Percentiles rank a stretch among this genome's conserved stretches.
These are phyloP conservation scores for Rhinatrema bivittatum DNA, from an alignment of 2,797 vertebrate genomes.

Conservation along the genomic window DNA sequence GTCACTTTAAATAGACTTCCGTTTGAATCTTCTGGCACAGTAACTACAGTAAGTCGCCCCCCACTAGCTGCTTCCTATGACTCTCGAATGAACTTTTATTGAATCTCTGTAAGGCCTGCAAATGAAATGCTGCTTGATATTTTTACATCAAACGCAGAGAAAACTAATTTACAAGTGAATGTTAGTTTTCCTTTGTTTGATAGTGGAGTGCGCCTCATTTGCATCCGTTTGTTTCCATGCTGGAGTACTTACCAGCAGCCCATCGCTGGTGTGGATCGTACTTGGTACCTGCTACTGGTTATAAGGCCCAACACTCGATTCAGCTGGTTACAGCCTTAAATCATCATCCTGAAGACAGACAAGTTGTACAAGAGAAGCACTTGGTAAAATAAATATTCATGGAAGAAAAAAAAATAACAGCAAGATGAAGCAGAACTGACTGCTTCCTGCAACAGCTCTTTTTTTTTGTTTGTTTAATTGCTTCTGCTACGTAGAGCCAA, in stretches of 20 bases:
- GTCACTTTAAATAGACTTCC: too few species aligned
- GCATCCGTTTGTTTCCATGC: conserved; percentile 66
- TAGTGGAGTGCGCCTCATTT: conserved; percentile 64
- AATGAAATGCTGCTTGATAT: too few species aligned
- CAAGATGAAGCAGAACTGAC: background rate
- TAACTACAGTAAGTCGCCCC: too few species aligned
- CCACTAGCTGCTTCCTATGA: too few species aligned
- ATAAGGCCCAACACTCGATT: conserved; percentile 11
- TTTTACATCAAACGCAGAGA: conserved; percentile 68
- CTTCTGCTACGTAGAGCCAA: too few species aligned
- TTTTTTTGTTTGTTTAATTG: too few species aligned
- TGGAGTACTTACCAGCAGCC: conserved; percentile 55
- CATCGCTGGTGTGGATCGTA: conserved; percentile 61
- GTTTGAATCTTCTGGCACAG: too few species aligned
- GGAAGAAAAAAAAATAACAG: conserved; percentile 10
- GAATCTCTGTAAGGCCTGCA: too few species aligned
- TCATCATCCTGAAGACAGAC: conserved; percentile 10
- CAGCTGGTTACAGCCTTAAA: conserved; percentile 2
- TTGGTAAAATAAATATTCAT: too few species aligned
- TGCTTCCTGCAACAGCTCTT: too few species aligned
- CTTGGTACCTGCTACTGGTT: conserved; percentile 25
- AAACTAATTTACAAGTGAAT: conserved; percentile 82
- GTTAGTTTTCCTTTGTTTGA: conserved; percentile 46
- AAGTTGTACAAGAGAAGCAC: conserved; percentile 4
- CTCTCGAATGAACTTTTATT: too few species aligned